A percentile compares a stretch with the other conserved stretches of the same genome.
Evolutionary conservation across 2,113 vertebrate species (phyloP).

Genomic region (Mormoops blainvillei): DNA sequence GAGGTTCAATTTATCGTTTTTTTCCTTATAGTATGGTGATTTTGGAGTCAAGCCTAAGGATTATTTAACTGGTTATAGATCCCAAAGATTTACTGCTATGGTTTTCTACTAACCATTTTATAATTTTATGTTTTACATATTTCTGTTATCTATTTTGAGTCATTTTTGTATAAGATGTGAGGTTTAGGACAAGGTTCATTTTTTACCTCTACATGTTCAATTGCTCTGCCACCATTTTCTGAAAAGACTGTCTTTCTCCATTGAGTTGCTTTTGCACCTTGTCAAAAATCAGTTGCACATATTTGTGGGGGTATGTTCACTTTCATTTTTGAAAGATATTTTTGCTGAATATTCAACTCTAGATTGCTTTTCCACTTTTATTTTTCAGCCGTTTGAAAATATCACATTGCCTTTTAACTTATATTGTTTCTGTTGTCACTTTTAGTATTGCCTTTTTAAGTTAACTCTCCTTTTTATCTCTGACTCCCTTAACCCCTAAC

Average conservation of each 20-base stretch:
- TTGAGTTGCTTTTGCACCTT: background rate
- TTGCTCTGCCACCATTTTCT: background rate
- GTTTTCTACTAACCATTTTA: background rate
- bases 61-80: background rate
- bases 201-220: background rate
- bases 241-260: background rate
- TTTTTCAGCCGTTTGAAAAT: background rate
- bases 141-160: background rate
- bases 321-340: background rate
- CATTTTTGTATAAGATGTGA: background rate
- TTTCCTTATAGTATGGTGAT: background rate
- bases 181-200: background rate
- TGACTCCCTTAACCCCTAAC: background rate
- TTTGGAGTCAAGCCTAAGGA: background rate
- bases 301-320: background rate
- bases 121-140: background rate
- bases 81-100: background rate
- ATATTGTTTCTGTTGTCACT: background rate
- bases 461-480: background rate
- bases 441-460: conserved; percentile 1
- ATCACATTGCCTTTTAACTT: background rate
- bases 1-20: background rate
- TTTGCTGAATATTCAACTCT: background rate
- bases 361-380: background rate
- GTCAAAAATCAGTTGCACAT: background rate